A percentile compares a stretch with the other conserved stretches of the same genome.
Conservation (phyloP, 2,888 invertebrate species). For the Psococerastis gibbosa region DNA sequence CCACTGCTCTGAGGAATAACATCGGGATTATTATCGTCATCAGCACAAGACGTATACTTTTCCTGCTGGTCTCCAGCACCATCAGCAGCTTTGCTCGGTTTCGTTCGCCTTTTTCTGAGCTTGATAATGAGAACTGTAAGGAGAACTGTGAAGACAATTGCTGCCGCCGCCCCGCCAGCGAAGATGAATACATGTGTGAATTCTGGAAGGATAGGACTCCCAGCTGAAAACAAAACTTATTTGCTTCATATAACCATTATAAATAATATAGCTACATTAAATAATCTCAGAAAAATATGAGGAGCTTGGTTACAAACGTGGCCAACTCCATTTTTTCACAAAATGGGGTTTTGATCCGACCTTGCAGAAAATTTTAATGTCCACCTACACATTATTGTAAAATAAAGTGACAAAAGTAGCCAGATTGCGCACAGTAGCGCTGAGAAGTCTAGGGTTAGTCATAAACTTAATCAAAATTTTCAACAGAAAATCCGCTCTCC, state of each 20-base stretch:
- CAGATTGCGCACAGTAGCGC: no score
- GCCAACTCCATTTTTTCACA: no score
- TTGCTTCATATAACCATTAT: background rate
- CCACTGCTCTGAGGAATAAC: conserved; percentile 18
- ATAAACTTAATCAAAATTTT: no score
- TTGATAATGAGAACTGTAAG: conserved; percentile 1
- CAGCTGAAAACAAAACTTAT: background rate
- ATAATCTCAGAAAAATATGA: no score
- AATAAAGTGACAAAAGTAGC: no score
- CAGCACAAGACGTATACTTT: conserved; percentile 8
- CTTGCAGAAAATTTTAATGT: no score
- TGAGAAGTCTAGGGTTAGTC: no score
- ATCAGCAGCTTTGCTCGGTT: background rate
- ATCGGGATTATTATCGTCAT: conserved; percentile 19
- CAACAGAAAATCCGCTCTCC: no score
- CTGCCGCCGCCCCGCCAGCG: background rate
- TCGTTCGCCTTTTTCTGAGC: background rate
- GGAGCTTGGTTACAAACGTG: no score
- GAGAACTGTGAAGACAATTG: background rate
- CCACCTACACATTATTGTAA: no score
- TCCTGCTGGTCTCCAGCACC: background rate
- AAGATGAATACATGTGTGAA: conserved; percentile 2
- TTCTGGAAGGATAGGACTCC: background rate
- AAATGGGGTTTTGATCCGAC: no score
- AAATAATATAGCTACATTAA: no score